A percentile compares a stretch with the other conserved stretches of the same genome.
phyloP scores from a whole-genome alignment of 2,797 vertebrate species.

The Gymnoscopelus braueri region DNA sequence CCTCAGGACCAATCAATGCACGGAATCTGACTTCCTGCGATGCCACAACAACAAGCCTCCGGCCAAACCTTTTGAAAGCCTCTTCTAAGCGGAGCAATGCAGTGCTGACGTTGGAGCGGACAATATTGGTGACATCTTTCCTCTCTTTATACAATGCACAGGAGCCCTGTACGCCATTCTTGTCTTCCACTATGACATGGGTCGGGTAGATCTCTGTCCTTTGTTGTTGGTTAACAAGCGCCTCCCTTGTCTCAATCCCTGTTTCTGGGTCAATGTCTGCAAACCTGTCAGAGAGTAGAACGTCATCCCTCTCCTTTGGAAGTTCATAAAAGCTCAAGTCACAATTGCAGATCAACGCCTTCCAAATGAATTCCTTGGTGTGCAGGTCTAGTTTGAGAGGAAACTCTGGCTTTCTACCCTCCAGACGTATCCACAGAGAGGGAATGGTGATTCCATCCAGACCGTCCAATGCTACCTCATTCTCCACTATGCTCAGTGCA shows the following conservation, averaged over 20 bases:
- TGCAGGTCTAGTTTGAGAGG: slow-evolving; percentile 83
- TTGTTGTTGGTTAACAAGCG: slow-evolving; percentile 6
- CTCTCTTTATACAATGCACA: slow-evolving; percentile 88
- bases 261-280: slow-evolving; percentile 84
- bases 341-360: slow-evolving; percentile 75
- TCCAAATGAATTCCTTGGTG: slow-evolving; percentile 89
- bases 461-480: slow-evolving; percentile 94
- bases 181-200: slow-evolving; percentile 84
- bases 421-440: slow-evolving; percentile 88
- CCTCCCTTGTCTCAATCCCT: slow-evolving; percentile 76
- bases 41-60: slow-evolving; percentile 89
- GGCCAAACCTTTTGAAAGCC: slow-evolving; percentile 87
- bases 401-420: slow-evolving; percentile 82
- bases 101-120: slow-evolving; percentile 78
- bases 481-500: slow-evolving; percentile 78
- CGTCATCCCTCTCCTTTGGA: slow-evolving; percentile 82
- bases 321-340: slow-evolving; percentile 85
- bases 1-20: slow-evolving; percentile 87
- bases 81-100: slow-evolving; percentile 76
- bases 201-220: slow-evolving; percentile 88
- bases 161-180: slow-evolving; percentile 90
- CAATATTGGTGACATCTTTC: slow-evolving; percentile 79
- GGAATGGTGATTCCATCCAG: slow-evolving; percentile 88
- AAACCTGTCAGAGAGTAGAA: slow-evolving; percentile 83
- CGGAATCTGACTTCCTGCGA: slow-evolving; percentile 87